Evolutionary conservation across 2,113 vertebrate genomes (phyloP).

Genomic region (Pygoscelis adeliae): DNA sequence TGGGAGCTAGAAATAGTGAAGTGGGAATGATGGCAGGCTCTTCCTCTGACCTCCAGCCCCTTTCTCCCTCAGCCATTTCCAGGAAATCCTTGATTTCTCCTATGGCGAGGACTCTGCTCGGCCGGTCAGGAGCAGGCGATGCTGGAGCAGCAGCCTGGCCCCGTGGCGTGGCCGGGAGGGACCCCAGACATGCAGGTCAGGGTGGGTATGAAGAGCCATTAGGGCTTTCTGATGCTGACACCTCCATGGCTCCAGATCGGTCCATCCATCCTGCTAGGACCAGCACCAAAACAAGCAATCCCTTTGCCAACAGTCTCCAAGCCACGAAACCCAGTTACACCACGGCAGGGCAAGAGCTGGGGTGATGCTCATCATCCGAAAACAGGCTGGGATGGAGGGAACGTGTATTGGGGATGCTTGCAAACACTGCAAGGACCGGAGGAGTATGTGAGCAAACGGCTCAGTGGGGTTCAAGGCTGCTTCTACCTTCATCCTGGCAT

Average conservation of each 20-base stretch:
- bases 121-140: accelerated
- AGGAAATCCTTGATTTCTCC: background rate
- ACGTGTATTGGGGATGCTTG: background rate
- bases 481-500: background rate
- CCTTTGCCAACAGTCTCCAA: background rate
- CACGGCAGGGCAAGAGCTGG: background rate
- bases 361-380: too few relatives aligned
- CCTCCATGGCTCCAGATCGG: accelerated
- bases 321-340: background rate
- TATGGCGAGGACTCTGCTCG: accelerated
- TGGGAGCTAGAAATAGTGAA: background rate
- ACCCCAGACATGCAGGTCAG: too few relatives aligned
- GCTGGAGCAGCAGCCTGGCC: background rate
- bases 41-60: background rate
- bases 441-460: accelerated
- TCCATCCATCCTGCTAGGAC: background rate
- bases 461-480: background rate
- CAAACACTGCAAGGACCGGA: background rate
- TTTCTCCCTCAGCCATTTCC: background rate
- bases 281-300: background rate
- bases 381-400: background rate
- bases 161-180: background rate
- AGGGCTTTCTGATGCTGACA: background rate
- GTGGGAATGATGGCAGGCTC: background rate
- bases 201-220: background rate